Evolutionary conservation across 2,113 vertebrate genomes (phyloP).

Genomic region (Stigmatopora argus): DNA sequence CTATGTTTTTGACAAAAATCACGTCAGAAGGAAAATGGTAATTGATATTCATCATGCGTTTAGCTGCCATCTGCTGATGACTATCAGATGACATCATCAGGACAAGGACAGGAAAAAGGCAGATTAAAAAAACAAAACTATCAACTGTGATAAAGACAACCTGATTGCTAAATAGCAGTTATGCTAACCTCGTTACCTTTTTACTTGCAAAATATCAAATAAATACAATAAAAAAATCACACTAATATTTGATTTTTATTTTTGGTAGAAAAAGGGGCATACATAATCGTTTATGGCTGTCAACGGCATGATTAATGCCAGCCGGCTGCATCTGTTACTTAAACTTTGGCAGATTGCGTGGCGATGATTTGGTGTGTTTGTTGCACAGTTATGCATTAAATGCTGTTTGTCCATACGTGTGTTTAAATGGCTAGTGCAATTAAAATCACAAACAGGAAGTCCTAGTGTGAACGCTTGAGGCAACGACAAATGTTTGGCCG

Average conservation of each 20-base stretch:
- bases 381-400: neutral
- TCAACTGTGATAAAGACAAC: neutral
- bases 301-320: neutral
- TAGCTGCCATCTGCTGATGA: neutral
- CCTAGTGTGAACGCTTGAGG: neutral
- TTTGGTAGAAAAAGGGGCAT: too few relatives aligned
- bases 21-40: neutral
- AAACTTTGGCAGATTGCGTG: neutral
- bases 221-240: too few relatives aligned
- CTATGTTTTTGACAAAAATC: too few relatives aligned
- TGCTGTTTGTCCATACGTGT: neutral
- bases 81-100: neutral
- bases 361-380: neutral
- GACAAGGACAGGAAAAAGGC: slow-evolving; percentile 1
- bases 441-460: slow-evolving; percentile 9
- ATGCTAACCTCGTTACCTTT: neutral
- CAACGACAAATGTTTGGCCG: neutral
- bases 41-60: neutral
- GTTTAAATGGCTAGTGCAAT: slow-evolving; percentile 17
- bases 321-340: neutral
- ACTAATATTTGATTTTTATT: too few relatives aligned
- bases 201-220: too few relatives aligned
- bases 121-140: neutral
- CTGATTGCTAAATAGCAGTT: too few relatives aligned
- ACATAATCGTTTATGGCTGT: too few relatives aligned